phyloP scores from a whole-genome alignment of 1,140 invertebrate species.

The Procambarus virginalis region DNA sequence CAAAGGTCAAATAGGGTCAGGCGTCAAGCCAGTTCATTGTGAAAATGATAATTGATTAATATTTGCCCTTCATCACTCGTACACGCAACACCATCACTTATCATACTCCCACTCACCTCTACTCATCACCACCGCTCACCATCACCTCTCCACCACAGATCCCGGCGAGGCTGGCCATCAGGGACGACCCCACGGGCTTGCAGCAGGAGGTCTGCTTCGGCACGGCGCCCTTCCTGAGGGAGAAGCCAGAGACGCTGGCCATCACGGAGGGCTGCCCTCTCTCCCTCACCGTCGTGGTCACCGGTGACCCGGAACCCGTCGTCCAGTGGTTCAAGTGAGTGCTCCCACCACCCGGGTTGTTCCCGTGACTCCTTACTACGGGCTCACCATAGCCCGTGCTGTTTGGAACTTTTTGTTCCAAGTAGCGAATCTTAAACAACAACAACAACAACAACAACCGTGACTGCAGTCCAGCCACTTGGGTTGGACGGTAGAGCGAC shows the following conservation, averaged over 20 bases:
- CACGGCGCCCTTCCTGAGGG: constrained; percentile 75
- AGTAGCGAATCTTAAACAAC: too few relatives aligned
- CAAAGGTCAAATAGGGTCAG: too few relatives aligned
- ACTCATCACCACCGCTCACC: neutral
- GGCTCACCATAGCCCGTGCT: too few relatives aligned
- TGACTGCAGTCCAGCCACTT: too few relatives aligned
- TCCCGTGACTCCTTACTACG: too few relatives aligned
- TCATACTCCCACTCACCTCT: neutral
- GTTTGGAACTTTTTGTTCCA: too few relatives aligned
- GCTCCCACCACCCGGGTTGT: too few relatives aligned
- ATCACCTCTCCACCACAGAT: neutral
- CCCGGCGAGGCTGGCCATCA: constrained; percentile 19
- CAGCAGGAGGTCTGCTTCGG: constrained; percentile 30
- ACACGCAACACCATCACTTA: neutral
- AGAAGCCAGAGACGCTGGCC: constrained; percentile 79
- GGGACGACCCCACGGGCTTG: neutral
- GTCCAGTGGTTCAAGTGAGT: constrained; percentile 95
- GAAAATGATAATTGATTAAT: too few relatives aligned
- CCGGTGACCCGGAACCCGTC: constrained; percentile 90
- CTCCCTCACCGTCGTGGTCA: constrained; percentile 87
- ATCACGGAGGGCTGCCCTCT: constrained; percentile 86
- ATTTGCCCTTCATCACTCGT: too few relatives aligned
- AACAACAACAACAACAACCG: too few relatives aligned
- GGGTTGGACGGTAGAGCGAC: too few relatives aligned
- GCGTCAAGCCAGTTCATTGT: too few relatives aligned